Percentiles rank a stretch among this genome's conserved stretches.
Evolutionary conservation across 2,113 vertebrate genomes (phyloP).

Genomic region (Myotis lucifugus): DNA sequence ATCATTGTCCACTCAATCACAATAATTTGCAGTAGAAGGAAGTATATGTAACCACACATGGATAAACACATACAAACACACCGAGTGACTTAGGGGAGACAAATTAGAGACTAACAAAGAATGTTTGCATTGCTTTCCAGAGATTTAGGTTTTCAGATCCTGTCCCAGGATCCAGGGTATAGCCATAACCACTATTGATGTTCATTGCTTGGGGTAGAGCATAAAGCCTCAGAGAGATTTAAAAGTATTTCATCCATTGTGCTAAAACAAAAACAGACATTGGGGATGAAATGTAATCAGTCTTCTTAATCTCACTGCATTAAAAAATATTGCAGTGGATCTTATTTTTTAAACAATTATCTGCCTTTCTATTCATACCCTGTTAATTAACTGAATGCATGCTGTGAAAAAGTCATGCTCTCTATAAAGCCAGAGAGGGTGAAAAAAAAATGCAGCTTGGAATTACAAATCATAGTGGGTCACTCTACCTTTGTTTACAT

Average conservation of each 20-base stretch:
- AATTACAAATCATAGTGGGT: conserved; percentile 8
- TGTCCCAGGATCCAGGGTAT: not conserved
- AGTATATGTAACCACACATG: not conserved
- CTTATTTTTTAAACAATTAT: not conserved
- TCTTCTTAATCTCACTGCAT: not conserved
- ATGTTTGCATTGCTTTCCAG: not conserved
- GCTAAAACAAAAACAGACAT: not conserved
- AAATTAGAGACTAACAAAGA: not conserved
- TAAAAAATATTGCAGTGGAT: not conserved
- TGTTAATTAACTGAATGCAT: not conserved
- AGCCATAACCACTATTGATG: not conserved
- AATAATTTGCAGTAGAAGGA: not conserved
- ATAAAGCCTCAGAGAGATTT: not conserved
- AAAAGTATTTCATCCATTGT: not conserved
- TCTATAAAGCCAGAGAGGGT: not conserved
- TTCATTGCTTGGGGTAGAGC: not conserved
- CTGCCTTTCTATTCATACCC: not conserved
- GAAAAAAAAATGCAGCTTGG: not conserved
- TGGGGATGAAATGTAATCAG: not conserved
- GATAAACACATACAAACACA: not conserved
- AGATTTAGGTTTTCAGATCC: not conserved
- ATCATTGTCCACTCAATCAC: not conserved
- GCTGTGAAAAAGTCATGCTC: not conserved
- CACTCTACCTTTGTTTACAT: conserved; percentile 5
- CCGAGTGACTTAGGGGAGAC: not conserved